Conservation (phyloP, 2,797 vertebrate genomes). For the Neosalanx taihuensis region DNA sequence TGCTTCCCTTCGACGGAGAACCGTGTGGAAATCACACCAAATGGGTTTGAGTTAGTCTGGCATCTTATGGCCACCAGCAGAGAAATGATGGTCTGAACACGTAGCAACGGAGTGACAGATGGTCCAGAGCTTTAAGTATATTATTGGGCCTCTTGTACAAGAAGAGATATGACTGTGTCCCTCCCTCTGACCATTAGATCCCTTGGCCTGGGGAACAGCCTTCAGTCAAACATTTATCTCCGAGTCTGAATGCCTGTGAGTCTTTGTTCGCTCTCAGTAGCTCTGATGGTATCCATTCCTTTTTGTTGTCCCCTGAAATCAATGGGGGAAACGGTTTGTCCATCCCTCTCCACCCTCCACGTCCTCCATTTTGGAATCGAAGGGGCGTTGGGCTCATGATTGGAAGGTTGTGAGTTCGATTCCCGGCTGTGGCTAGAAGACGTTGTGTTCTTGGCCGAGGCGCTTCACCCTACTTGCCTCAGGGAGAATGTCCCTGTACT, state of each 20-base stretch:
- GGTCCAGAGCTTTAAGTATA: slow-evolving; percentile 43
- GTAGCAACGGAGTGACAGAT: slow-evolving; percentile 56
- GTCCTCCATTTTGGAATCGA: slow-evolving; percentile 14
- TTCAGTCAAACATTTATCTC: slow-evolving; percentile 74
- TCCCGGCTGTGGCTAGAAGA: too few species aligned
- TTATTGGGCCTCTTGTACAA: slow-evolving; percentile 65
- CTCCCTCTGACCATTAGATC: slow-evolving; percentile 67
- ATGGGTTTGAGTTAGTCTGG: slow-evolving; percentile 8
- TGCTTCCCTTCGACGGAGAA: slow-evolving; percentile 28
- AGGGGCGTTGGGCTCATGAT: background rate
- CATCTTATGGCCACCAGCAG: slow-evolving; percentile 45
- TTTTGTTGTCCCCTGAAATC: slow-evolving; percentile 63
- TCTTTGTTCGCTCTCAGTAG: slow-evolving; percentile 67
- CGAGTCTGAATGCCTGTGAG: slow-evolving; percentile 48
- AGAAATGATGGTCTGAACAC: slow-evolving; percentile 40
- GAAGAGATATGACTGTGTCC: slow-evolving; percentile 65
- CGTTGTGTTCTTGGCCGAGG: too few species aligned
- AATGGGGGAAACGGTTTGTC: slow-evolving; percentile 62
- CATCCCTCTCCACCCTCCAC: slow-evolving; percentile 34
- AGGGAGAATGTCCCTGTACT: too few species aligned
- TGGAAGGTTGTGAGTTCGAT: too few species aligned
- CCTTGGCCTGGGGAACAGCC: slow-evolving; percentile 63
- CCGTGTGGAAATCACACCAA: slow-evolving; percentile 23
- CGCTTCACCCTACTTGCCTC: too few species aligned
- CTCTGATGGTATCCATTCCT: slow-evolving; percentile 68